Conservation (phyloP, 2,113 vertebrate species). For the Colinus virginianus region DNA sequence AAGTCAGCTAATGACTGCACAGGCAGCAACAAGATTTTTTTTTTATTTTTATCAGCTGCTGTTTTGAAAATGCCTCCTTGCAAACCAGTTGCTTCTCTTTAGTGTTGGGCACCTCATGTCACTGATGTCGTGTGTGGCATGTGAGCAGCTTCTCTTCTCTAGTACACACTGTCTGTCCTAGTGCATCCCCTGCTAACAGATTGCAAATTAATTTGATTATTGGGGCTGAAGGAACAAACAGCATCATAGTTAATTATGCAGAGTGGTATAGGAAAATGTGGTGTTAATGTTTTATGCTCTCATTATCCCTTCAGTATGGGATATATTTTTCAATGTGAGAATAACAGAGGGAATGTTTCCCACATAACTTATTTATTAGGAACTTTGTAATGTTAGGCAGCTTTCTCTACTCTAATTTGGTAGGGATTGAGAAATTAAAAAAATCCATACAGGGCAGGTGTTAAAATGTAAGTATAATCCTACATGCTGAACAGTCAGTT, state of each 20-base stretch:
- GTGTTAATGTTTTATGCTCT: constrained; percentile 59
- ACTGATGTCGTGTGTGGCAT: neutral
- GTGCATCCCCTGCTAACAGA: neutral
- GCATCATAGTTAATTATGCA: constrained; percentile 67
- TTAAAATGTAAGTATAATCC: neutral
- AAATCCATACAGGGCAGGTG: neutral
- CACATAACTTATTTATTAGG: constrained; percentile 44
- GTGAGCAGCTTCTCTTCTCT: neutral
- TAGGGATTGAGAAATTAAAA: neutral
- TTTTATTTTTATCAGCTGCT: neutral
- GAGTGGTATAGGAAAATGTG: constrained; percentile 65
- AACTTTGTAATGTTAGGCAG: neutral
- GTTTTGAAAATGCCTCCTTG: neutral
- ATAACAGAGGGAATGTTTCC: constrained; percentile 32
- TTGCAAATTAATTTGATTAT: constrained; percentile 44
- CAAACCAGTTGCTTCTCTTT: neutral
- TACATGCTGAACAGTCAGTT: neutral
- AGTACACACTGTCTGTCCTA: neutral
- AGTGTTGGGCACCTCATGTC: neutral
- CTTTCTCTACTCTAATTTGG: constrained; percentile 7
- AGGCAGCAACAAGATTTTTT: neutral
- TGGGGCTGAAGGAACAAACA: constrained; percentile 49
- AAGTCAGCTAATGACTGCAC: neutral
- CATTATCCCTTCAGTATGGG: constrained; percentile 37
- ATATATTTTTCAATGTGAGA: constrained; percentile 57